phyloP scores from a whole-genome alignment of 2,113 vertebrate genomes.

The Anarhynchus alexandrinus region DNA sequence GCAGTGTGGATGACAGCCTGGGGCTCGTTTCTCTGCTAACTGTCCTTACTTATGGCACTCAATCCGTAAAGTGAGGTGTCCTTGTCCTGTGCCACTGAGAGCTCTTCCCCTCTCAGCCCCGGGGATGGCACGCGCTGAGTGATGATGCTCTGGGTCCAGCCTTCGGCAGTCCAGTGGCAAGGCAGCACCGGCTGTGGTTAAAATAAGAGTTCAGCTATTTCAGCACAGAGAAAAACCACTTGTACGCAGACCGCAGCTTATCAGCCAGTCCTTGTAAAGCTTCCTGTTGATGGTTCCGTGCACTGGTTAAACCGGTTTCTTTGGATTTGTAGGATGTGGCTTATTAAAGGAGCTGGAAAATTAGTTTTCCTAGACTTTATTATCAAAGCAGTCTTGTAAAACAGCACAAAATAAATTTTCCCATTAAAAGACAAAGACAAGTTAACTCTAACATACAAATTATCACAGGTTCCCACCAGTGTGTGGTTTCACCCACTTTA shows the following conservation, averaged over 20 bases:
- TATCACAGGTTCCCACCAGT: background rate
- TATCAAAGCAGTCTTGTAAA: background rate
- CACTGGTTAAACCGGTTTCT: background rate
- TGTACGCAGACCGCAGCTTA: background rate
- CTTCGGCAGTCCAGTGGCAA: background rate
- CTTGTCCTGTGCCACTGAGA: background rate
- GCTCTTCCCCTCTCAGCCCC: background rate
- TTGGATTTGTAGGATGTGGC: background rate
- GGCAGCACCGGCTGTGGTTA: background rate
- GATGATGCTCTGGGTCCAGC: rapidly evolving
- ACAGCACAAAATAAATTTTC: background rate
- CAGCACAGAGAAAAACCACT: background rate
- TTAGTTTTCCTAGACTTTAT: background rate
- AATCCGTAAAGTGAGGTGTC: background rate
- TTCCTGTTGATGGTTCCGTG: background rate
- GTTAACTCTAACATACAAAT: background rate
- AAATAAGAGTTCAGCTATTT: background rate
- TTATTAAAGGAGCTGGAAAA: background rate
- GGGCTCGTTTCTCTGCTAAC: background rate
- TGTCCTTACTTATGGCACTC: background rate
- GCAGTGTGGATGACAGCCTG: background rate
- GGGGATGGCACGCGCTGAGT: rapidly evolving
- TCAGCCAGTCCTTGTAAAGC: background rate
- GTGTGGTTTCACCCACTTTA: background rate
- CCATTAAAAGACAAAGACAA: background rate